Base-by-base conservation (phyloP, 1,140 invertebrate species). In the Chironomus striatipennis region DNA sequence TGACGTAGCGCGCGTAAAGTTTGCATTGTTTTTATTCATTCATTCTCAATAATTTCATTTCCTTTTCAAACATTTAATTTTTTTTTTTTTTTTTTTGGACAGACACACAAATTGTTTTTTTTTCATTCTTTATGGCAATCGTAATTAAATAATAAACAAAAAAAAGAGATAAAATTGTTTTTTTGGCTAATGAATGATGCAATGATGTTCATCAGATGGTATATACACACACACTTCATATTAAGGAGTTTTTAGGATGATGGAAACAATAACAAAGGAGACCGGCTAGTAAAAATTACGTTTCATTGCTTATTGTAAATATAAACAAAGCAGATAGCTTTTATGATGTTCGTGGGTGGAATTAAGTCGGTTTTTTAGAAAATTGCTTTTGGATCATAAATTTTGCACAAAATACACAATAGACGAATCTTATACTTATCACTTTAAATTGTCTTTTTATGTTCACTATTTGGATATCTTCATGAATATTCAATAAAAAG, bases 271-370 rank as follows among this genome's bases (percentile, higher is more conserved):
- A 47, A 47, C 43, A 57, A n/a, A n/a, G 47, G 12, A 57, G 47
- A 12, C 47, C 12, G 12, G 12, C 47, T n/a, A 57, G 5, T 57
- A 15, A 15, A 57, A 57, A 57, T 15, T 12, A n/a, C 8, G 12
- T 57, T 34, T 57, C 5, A 57, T 12, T 57, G 47, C 47, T 57
- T 12, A 57, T 57, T 57, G 12, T 57, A 57, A 1, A 57, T 5
- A 57, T n/a, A 57, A 57, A 57, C 47, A n/a, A 57, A n/a, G 47
- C 47, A n/a, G 47, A 57, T n/a, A n/a, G n/a, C 12, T 57, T 57
- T 15, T 15, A n/a, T 34, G 24, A 12, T 0, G 9, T 15, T 10
- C 1, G 47, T 57, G 47, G 47, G 47, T 15, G 47, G 12, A 34
- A 5, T 57, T 57, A 15, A 57, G 15, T 57, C n/a, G 47, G 12